phyloP scores from a whole-genome alignment of 2,113 vertebrate species.

The Dermatemys mawii region DNA sequence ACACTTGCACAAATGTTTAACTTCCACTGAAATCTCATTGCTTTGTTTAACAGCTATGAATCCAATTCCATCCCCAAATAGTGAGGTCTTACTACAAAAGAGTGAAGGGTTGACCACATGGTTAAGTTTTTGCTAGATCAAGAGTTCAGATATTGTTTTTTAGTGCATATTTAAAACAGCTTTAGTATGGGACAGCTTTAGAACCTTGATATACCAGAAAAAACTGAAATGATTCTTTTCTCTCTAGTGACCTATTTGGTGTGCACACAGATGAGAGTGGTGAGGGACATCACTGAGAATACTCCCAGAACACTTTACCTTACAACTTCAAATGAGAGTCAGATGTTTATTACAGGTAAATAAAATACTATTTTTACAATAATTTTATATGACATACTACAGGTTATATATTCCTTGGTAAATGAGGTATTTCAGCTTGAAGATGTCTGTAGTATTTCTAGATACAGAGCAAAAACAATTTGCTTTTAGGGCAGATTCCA shows the following conservation, averaged over 20 bases:
- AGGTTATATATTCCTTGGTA: background rate
- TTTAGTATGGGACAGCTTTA: background rate
- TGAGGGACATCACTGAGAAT: constrained; percentile 72
- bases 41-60: background rate
- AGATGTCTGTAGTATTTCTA: background rate
- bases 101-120: background rate
- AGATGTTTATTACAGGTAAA: constrained; percentile 87
- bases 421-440: background rate
- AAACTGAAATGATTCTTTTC: constrained; percentile 9
- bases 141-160: background rate
- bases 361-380: background rate
- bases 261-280: constrained; percentile 93
- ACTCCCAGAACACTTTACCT: constrained; percentile 79
- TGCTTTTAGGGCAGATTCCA: background rate
- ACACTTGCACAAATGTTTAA: background rate
- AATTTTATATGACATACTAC: background rate
- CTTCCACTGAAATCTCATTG: background rate
- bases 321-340: constrained; percentile 91
- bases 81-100: background rate
- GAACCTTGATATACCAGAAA: background rate
- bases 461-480: background rate
- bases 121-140: background rate
- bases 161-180: background rate
- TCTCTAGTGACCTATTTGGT: constrained; percentile 83
- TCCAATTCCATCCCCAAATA: background rate